Conservation (phyloP, 2,113 vertebrate species). For the Muscicapa adusta region DNA sequence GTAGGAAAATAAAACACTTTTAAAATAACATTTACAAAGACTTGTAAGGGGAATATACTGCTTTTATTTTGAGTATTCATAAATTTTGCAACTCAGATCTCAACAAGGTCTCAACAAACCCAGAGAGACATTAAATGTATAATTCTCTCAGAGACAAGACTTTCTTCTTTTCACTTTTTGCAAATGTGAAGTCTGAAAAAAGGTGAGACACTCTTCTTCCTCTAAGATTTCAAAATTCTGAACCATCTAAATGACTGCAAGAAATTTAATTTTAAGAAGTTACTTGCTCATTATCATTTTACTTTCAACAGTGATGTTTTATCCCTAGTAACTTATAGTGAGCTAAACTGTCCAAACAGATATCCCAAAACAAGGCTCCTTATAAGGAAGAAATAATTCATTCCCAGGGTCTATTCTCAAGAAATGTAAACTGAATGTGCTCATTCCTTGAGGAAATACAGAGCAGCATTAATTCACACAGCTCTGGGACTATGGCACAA, state of each 20-base stretch:
- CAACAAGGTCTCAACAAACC: not conserved
- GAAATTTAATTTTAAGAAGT: not conserved
- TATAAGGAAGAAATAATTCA: slow-evolving; percentile 29
- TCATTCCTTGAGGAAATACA: slow-evolving; percentile 21
- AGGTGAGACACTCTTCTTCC: not conserved
- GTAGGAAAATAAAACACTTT: not conserved
- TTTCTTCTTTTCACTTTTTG: not conserved
- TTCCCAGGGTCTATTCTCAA: not conserved
- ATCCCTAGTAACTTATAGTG: not conserved
- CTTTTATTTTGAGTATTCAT: not conserved
- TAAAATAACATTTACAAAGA: not conserved
- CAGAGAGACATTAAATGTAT: not conserved
- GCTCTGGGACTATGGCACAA: not conserved
- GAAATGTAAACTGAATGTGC: slow-evolving; percentile 20
- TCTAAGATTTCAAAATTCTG: not conserved
- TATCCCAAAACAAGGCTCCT: not conserved
- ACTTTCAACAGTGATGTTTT: not conserved
- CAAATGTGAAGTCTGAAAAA: not conserved
- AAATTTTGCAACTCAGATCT: not conserved
- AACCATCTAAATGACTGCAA: not conserved
- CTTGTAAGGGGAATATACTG: not conserved
- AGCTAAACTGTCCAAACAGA: not conserved
- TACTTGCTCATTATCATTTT: not conserved
- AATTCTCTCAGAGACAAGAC: not conserved
- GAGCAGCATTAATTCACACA: slow-evolving; percentile 5